phyloP scores from a whole-genome alignment of 2,113 vertebrate species.

The Oreochromis niloticus region DNA sequence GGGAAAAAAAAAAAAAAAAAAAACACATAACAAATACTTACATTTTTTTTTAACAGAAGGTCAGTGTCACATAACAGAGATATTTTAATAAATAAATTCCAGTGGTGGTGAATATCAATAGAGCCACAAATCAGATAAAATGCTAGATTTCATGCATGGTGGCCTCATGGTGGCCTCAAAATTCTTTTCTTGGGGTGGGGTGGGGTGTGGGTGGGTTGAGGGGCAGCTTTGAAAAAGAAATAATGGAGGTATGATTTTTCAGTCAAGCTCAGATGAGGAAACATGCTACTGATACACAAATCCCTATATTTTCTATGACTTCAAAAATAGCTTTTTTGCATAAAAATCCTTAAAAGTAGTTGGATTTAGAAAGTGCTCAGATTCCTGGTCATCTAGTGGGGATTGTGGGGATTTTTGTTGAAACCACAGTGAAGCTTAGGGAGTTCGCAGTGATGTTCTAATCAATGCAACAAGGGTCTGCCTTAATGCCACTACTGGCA shows the following conservation, averaged over 20 bases:
- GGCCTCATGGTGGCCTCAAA: not conserved
- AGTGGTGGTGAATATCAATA: not conserved
- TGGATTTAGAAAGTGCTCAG: not conserved
- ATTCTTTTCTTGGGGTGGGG: not conserved
- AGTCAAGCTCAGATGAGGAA: not conserved
- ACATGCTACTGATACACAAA: not conserved
- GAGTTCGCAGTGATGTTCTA: not conserved
- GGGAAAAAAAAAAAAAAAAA: accelerated
- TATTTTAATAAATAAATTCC: not conserved
- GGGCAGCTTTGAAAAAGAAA: not conserved
- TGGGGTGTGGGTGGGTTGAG: not conserved
- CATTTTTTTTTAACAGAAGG: not conserved
- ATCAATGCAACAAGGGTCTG: not conserved
- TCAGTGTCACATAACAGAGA: not conserved
- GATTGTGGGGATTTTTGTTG: not conserved
- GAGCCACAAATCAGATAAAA: not conserved
- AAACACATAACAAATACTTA: not conserved
- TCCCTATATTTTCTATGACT: not conserved
- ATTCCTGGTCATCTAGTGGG: not conserved
- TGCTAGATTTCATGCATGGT: not conserved
- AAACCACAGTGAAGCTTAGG: not conserved
- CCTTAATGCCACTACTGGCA: not conserved
- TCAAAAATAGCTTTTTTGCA: not conserved
- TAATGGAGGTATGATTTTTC: not conserved
- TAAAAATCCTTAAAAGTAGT: not conserved